phyloP scores from a whole-genome alignment of 2,888 invertebrate genomes.

The Oxytorus armatus region DNA sequence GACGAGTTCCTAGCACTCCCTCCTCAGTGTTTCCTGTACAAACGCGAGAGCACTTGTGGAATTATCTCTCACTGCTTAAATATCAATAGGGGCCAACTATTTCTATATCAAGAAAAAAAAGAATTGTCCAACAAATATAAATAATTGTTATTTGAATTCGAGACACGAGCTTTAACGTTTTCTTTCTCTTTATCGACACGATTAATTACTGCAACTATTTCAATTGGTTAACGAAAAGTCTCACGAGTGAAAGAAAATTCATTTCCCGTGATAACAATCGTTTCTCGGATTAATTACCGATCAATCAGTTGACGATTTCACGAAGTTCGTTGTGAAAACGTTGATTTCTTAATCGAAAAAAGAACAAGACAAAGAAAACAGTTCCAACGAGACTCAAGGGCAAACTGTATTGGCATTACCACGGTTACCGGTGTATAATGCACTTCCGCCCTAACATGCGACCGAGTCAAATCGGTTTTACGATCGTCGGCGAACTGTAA shows the following conservation, averaged over 20 bases:
- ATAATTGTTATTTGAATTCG: too few relatives aligned
- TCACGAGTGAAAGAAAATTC: too few relatives aligned
- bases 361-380: too few relatives aligned
- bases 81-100: neutral
- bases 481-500: slow-evolving; percentile 19
- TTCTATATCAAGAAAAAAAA: neutral
- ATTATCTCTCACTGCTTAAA: slow-evolving; percentile 12
- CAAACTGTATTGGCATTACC: neutral
- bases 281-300: too few relatives aligned
- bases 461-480: slow-evolving; percentile 42
- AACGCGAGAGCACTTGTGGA: neutral
- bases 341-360: too few relatives aligned
- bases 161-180: too few relatives aligned
- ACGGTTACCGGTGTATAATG: neutral
- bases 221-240: too few relatives aligned
- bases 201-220: too few relatives aligned
- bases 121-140: neutral
- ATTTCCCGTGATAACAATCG: too few relatives aligned
- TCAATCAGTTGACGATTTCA: too few relatives aligned
- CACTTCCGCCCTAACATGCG: slow-evolving; percentile 19
- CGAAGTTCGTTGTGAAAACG: too few relatives aligned
- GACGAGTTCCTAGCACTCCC: slow-evolving; percentile 14
- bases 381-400: neutral
- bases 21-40: slow-evolving; percentile 4
- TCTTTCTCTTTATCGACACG: too few relatives aligned